Evolutionary conservation across 2,797 vertebrate species (phyloP).

Genomic region (Meriones psammophilus): DNA sequence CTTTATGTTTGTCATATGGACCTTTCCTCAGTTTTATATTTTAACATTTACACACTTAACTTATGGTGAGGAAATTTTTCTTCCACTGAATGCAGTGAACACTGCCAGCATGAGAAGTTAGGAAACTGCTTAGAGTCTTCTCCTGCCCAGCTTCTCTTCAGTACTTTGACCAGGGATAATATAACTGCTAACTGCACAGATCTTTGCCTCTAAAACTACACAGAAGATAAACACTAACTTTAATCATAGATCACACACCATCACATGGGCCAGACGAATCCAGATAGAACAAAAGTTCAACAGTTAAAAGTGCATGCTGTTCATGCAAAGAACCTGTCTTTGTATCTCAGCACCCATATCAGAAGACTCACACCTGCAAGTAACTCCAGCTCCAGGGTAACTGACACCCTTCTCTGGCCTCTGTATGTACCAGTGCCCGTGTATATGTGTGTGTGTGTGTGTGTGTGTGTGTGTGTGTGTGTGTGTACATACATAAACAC

Average conservation of each 20-base stretch:
- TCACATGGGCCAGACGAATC: neutral
- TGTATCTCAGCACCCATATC: neutral
- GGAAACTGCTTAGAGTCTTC: neutral
- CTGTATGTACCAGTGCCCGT: neutral
- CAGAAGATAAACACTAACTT: neutral
- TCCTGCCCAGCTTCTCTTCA: neutral
- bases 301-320: neutral
- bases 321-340: neutral
- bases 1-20: neutral
- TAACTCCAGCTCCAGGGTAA: neutral
- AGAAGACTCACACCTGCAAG: neutral
- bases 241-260: neutral
- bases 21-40: neutral
- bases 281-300: neutral
- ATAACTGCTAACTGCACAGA: accelerated
- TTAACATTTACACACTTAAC: neutral
- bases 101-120: neutral
- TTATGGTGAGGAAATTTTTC: neutral
- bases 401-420: neutral
- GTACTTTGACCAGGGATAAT: neutral
- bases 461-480: too few species aligned
- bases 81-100: neutral
- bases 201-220: neutral
- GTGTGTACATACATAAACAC: neutral
- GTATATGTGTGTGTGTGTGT: neutral